These are phyloP conservation scores for Camponotus vicinus DNA, from an alignment of 1,140 invertebrate species.

Conservation along the genomic window DNA sequence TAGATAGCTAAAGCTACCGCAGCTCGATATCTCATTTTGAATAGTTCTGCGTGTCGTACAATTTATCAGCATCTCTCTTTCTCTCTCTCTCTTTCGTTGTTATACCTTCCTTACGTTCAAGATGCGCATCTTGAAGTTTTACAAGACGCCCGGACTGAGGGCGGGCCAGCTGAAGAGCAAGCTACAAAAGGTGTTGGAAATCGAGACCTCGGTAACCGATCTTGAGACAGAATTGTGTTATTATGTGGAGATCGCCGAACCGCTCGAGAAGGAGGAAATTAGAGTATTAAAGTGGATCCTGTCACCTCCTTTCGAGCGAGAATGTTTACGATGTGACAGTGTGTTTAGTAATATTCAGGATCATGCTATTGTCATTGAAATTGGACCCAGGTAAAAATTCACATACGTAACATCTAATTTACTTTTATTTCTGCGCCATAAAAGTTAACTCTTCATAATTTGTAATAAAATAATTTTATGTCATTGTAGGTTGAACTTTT, in stretches of 20 bases:
- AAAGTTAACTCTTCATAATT: no score
- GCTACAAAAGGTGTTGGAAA: conserved; percentile 69
- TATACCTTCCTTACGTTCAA: conserved; percentile 22
- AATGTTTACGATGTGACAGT: conserved; percentile 85
- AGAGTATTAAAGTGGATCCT: conserved; percentile 91
- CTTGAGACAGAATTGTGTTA: conserved; percentile 93
- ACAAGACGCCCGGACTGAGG: conserved; percentile 78
- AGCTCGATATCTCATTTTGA: neutral
- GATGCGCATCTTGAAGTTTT: conserved; percentile 81
- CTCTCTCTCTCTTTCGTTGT: neutral
- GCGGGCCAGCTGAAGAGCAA: conserved; percentile 76
- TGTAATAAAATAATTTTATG: neutral
- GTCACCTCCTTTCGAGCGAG: conserved; percentile 88
- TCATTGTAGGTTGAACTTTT: conserved; percentile 94
- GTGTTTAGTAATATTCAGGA: conserved; percentile 79
- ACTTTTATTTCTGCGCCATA: neutral
- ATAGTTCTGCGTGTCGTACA: conserved; percentile 3
- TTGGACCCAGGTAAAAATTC: conserved; percentile 90
- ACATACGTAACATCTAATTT: neutral
- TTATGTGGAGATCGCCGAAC: conserved; percentile 88
- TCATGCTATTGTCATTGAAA: conserved; percentile 89
- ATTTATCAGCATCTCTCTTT: neutral
- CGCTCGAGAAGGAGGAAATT: conserved; percentile 86
- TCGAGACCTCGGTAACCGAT: conserved; percentile 78
- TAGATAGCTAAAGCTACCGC: neutral